These are phyloP conservation scores for Dendrocincla tyrannina DNA, from an alignment of 2,797 vertebrate genomes.

Conservation along the genomic window DNA sequence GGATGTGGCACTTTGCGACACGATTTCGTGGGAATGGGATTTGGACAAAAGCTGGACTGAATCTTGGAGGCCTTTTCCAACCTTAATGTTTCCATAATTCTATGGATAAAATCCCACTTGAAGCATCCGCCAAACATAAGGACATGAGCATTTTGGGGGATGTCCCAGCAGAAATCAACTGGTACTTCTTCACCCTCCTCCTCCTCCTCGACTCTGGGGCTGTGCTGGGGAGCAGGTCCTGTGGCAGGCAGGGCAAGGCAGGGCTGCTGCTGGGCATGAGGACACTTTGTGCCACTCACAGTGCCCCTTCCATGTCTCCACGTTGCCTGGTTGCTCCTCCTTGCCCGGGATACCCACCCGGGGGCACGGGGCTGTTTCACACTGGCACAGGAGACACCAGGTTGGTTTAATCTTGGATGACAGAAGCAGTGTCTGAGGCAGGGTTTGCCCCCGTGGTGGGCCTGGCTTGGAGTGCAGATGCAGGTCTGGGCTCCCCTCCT, in stretches of 20 bases:
- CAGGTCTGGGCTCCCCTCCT: neutral
- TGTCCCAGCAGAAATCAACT: neutral
- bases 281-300: fast-evolving
- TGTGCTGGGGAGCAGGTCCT: neutral
- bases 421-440: neutral
- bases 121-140: neutral
- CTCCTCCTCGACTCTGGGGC: neutral
- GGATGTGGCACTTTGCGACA: neutral
- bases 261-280: neutral
- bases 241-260: neutral
- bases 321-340: neutral
- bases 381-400: fast-evolving
- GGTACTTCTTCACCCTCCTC: neutral
- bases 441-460: neutral
- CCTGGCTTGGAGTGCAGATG: neutral
- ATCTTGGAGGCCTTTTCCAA: neutral
- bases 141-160: neutral
- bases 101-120: neutral
- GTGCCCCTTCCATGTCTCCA: neutral
- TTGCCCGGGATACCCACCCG: neutral
- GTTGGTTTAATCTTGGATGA: neutral
- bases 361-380: fast-evolving
- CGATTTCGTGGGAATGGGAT: neutral
- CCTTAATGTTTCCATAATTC: neutral
- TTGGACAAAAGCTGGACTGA: neutral